These are phyloP conservation scores for Stenolophus ochropezus DNA, from an alignment of 2,888 invertebrate species.

Conservation along the genomic window DNA sequence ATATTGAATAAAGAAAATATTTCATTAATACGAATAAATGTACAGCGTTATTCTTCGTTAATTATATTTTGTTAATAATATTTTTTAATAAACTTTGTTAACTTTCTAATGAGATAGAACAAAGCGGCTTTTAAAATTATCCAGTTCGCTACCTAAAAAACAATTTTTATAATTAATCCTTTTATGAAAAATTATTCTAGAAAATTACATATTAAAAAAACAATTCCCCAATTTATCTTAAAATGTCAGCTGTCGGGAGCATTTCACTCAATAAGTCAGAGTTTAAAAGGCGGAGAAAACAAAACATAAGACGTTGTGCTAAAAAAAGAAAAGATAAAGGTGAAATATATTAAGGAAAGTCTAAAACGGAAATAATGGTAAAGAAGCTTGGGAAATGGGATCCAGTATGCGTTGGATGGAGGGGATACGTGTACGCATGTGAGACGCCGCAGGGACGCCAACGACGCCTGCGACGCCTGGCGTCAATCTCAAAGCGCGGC, in stretches of 20 bases:
- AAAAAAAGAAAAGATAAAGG: slow-evolving; percentile 39
- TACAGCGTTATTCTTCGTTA: too few relatives aligned
- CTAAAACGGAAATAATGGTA: slow-evolving; percentile 48
- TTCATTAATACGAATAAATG: too few relatives aligned
- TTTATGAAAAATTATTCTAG: not conserved
- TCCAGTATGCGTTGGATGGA: not conserved
- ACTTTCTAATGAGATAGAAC: too few relatives aligned
- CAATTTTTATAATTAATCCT: not conserved
- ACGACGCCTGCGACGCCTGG: slow-evolving; percentile 1
- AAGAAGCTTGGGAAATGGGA: slow-evolving; percentile 17
- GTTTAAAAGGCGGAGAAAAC: slow-evolving; percentile 23
- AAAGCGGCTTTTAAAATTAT: not conserved
- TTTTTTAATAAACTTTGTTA: too few relatives aligned
- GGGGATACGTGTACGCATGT: not conserved
- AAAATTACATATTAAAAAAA: slow-evolving; percentile 16
- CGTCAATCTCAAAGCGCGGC: not conserved
- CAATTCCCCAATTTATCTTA: slow-evolving; percentile 32
- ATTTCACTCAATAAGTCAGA: slow-evolving; percentile 44
- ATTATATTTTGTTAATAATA: too few relatives aligned
- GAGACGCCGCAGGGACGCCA: not conserved
- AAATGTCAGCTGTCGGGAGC: slow-evolving; percentile 49
- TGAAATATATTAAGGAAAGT: slow-evolving; percentile 49
- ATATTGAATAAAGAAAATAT: too few relatives aligned
- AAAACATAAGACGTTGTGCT: not conserved
- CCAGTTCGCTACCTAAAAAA: not conserved